phyloP scores from a whole-genome alignment of 2,113 vertebrate species.

The Lophotis ruficrista region DNA sequence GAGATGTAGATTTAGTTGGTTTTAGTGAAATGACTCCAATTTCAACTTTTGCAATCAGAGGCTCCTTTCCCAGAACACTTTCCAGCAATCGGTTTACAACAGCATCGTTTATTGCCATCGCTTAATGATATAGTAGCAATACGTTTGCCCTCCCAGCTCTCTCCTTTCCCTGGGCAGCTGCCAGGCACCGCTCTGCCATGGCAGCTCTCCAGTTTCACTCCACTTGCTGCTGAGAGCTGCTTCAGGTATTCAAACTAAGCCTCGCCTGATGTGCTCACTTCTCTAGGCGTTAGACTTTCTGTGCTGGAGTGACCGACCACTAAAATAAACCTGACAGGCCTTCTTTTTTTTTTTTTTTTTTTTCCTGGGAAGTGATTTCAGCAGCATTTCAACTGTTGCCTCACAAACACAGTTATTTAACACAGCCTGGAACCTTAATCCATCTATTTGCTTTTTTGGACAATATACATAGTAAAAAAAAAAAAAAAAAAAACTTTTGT shows the following conservation, averaged over 20 bases:
- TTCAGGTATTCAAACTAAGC: not conserved
- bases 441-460: not conserved
- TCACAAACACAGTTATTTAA: not conserved
- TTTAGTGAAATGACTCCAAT: not conserved
- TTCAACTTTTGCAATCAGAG: not conserved
- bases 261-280: not conserved
- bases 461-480: not conserved
- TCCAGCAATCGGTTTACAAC: not conserved
- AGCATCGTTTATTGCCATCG: not conserved
- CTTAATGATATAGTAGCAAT: not conserved
- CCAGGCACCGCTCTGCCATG: not conserved
- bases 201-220: not conserved
- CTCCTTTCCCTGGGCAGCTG: not conserved
- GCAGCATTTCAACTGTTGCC: not conserved
- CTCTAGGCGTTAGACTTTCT: not conserved
- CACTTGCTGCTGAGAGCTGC: slow-evolving; percentile 12
- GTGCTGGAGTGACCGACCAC: not conserved
- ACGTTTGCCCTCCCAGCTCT: not conserved
- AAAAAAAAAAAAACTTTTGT: not conserved
- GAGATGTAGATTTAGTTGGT: not conserved
- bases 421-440: not conserved
- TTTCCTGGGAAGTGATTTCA: not conserved
- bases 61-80: not conserved
- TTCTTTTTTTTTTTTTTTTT: not conserved
- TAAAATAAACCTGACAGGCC: not conserved